phyloP scores from a whole-genome alignment of 2,113 vertebrate genomes.

The Tetrao urogallus region DNA sequence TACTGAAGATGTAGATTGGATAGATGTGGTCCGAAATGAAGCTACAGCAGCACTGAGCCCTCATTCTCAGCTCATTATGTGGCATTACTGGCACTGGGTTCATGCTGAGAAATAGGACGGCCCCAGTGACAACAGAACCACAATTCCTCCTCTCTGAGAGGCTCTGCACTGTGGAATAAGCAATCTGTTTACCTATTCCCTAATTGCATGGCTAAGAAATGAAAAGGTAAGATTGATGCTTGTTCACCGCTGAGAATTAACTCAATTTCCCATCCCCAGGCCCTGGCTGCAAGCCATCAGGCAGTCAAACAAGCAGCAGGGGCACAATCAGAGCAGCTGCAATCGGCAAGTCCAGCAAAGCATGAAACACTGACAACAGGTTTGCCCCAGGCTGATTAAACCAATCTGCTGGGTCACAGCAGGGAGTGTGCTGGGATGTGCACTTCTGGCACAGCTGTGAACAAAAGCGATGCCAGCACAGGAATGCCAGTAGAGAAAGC shows the following conservation, averaged over 20 bases:
- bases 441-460: background rate
- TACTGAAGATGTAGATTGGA: background rate
- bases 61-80: background rate
- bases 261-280: background rate
- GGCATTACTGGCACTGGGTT: background rate
- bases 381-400: background rate
- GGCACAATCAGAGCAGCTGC: background rate
- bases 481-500: background rate
- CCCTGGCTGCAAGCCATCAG: background rate
- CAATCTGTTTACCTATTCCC: background rate
- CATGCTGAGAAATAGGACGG: background rate
- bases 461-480: background rate
- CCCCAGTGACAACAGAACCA: background rate
- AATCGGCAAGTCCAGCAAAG: background rate
- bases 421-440: background rate
- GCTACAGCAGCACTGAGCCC: background rate
- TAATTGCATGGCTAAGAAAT: background rate
- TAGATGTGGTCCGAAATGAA: background rate
- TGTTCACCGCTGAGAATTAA: background rate
- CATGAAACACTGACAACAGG: background rate
- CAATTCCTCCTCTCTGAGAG: background rate
- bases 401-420: background rate
- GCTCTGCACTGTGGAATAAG: fast-evolving
- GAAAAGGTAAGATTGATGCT: background rate
- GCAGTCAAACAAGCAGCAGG: background rate